Evolutionary conservation across 2,888 invertebrate species (phyloP).

Genomic region (Hyles lineata): DNA sequence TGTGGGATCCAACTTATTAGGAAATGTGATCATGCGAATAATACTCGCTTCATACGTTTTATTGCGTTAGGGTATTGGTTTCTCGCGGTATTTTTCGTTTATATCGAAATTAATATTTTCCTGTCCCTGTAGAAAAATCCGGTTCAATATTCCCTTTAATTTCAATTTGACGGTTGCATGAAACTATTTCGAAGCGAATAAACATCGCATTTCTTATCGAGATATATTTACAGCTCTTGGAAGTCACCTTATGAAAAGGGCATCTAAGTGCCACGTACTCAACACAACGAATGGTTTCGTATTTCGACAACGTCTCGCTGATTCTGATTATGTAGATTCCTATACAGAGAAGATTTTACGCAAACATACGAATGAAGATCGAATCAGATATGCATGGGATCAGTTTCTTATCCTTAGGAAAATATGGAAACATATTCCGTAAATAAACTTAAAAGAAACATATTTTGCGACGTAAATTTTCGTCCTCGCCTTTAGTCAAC

Average conservation of each 20-base stretch:
- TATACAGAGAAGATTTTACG: constrained; percentile 72
- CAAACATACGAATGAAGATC: constrained; percentile 77
- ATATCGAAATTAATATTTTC: constrained; percentile 40
- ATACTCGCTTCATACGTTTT: constrained; percentile 81
- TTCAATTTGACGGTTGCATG: not conserved
- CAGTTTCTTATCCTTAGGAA: constrained; percentile 70
- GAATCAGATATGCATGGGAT: constrained; percentile 80
- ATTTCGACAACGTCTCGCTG: constrained; percentile 72
- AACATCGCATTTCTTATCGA: not conserved
- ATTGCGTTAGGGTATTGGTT: constrained; percentile 74
- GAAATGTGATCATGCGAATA: constrained; percentile 82
- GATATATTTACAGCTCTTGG: constrained; percentile 11
- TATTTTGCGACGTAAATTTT: constrained; percentile 47
- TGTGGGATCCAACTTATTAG: constrained; percentile 83
- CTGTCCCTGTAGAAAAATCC: not conserved
- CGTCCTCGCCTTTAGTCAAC: constrained; percentile 41
- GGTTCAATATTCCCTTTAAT: constrained; percentile 18
- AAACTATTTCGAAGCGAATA: not conserved
- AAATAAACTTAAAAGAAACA: constrained; percentile 64
- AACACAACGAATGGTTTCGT: constrained; percentile 60
- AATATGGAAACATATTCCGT: constrained; percentile 67
- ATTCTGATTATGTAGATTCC: constrained; percentile 79
- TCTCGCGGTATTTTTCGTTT: constrained; percentile 64
- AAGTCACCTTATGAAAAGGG: constrained; percentile 41
- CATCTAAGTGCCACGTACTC: constrained; percentile 40